Percentiles rank a stretch among this genome's conserved stretches.
Conservation (phyloP, 2,113 vertebrate species). For the Accipiter virgatus region DNA sequence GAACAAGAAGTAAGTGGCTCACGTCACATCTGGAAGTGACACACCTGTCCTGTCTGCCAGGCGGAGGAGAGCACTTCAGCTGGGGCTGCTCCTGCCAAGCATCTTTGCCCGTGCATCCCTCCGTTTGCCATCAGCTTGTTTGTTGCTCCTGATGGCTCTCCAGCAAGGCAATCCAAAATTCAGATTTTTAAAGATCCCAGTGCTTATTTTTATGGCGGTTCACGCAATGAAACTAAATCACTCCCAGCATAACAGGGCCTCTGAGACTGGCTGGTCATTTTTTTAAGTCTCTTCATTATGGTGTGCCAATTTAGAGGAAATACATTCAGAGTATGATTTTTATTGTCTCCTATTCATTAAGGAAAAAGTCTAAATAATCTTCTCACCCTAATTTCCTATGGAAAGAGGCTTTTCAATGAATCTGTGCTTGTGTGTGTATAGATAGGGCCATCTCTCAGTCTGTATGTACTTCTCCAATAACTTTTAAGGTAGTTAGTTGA, state of each 20-base stretch:
- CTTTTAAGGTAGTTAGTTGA: background rate
- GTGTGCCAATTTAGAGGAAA: background rate
- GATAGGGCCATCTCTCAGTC: background rate
- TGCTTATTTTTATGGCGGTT: background rate
- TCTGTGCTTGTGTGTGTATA: background rate
- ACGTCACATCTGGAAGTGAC: background rate
- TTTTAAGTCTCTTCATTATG: background rate
- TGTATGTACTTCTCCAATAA: background rate
- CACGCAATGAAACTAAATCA: background rate
- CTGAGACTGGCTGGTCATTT: background rate
- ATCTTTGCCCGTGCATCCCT: rapidly evolving
- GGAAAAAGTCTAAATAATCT: background rate
- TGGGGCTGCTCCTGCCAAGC: background rate
- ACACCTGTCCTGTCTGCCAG: slow-evolving; percentile 1
- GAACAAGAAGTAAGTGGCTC: background rate
- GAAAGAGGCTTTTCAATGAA: background rate
- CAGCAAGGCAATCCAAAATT: background rate
- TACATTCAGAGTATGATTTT: background rate
- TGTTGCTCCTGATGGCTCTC: background rate
- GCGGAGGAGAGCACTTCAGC: background rate
- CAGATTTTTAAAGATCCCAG: background rate
- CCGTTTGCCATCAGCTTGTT: background rate
- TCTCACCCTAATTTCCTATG: background rate
- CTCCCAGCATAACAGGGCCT: background rate
- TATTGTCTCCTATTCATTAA: background rate